Percentiles rank a stretch among this genome's conserved stretches.
Evolutionary conservation across 2,888 invertebrate species (phyloP).

Genomic region (Macropis europaea): DNA sequence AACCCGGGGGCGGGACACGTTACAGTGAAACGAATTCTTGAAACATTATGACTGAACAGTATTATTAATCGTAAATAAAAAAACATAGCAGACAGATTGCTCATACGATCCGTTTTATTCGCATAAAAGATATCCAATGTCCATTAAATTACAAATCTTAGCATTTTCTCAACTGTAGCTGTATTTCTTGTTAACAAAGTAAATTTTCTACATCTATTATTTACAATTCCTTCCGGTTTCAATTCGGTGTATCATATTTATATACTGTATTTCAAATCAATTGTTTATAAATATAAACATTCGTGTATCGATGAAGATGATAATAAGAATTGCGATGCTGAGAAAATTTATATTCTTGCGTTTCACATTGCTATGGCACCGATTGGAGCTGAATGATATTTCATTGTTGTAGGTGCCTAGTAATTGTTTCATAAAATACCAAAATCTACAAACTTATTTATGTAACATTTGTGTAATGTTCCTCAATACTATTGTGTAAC

Average conservation of each 20-base stretch:
- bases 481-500: too few species aligned
- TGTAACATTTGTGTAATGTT: too few species aligned
- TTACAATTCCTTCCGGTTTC: slow-evolving; percentile 13
- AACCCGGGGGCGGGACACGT: too few species aligned
- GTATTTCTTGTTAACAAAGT: slow-evolving; percentile 1
- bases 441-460: background rate
- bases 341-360: background rate
- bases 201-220: slow-evolving; percentile 4
- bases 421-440: background rate
- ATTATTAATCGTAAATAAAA: too few species aligned
- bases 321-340: background rate
- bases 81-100: background rate
- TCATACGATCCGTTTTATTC: slow-evolving; percentile 10
- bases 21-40: too few species aligned
- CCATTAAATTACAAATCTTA: slow-evolving; percentile 28
- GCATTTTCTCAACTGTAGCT: background rate
- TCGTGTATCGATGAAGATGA: background rate
- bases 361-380: background rate
- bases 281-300: slow-evolving; percentile 16
- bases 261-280: background rate
- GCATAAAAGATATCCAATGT: slow-evolving; percentile 4
- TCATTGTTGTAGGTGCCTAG: background rate
- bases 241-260: background rate
- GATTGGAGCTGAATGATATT: background rate
- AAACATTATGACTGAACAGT: too few species aligned